Evolutionary conservation across 2,113 vertebrate species (phyloP).

Genomic region (Clarias magur): DNA sequence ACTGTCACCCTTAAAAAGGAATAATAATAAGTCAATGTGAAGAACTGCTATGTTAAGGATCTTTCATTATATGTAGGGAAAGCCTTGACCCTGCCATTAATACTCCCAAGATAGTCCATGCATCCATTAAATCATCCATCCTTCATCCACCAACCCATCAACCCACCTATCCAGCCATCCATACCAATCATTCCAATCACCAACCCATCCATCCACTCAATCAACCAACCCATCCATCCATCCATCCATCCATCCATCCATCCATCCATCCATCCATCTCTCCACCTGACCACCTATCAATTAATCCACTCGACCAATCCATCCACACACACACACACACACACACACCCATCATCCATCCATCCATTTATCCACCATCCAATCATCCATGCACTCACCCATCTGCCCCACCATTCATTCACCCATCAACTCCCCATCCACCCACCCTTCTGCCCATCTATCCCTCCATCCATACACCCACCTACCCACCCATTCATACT

Average conservation of each 20-base stretch:
- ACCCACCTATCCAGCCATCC: neutral
- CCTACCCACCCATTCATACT: no score
- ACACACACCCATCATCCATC: no score
- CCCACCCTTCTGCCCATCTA: neutral
- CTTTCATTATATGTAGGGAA: neutral
- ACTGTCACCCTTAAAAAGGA: constrained; percentile 77
- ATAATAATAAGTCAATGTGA: neutral
- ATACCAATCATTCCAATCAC: no score
- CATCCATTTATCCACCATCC: no score
- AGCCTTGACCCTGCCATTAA: neutral
- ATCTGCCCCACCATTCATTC: neutral
- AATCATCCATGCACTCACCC: no score
- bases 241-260: no score
- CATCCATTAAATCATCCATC: neutral
- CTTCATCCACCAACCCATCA: neutral
- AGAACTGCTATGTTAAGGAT: neutral
- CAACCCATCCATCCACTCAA: neutral
- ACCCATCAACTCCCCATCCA: no score
- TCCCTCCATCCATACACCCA: neutral
- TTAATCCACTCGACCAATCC: no score
- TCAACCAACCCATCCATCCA: no score
- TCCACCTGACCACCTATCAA: no score
- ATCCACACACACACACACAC: no score
- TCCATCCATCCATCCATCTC: no score
- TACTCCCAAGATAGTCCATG: neutral